Conservation (phyloP, 2,113 vertebrate species). For the Falco punctatus region DNA sequence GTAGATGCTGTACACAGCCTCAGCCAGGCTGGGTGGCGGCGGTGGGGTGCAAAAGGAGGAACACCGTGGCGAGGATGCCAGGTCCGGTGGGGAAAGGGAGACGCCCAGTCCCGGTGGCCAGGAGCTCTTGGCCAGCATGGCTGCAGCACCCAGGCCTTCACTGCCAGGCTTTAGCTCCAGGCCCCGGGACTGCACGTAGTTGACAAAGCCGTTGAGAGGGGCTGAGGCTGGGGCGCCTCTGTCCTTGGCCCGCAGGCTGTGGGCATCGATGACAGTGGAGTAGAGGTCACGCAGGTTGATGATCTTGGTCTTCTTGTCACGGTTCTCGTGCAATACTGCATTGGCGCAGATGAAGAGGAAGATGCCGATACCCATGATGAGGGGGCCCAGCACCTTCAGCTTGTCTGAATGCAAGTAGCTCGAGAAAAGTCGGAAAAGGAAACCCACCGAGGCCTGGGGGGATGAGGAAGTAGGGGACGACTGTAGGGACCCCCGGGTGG, state of each 20-base stretch:
- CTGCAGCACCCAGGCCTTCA: conserved; percentile 74
- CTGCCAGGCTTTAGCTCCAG: conserved; percentile 75
- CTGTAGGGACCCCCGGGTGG: neutral
- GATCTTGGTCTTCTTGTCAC: conserved; percentile 94
- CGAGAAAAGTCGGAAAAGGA: conserved; percentile 84
- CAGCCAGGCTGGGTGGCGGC: conserved; percentile 81
- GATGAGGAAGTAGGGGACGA: neutral
- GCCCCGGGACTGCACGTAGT: conserved; percentile 82
- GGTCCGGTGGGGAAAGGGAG: conserved; percentile 71
- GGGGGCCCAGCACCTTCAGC: conserved; percentile 92
- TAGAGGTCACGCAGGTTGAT: conserved; percentile 97
- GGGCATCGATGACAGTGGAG: conserved; percentile 96
- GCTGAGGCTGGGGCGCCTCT: conserved; percentile 31
- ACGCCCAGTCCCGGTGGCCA: conserved; percentile 81
- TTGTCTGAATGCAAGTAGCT: conserved; percentile 92
- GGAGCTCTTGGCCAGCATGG: conserved; percentile 80
- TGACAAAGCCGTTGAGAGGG: conserved; percentile 90
- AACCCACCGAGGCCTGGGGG: conserved; percentile 60
- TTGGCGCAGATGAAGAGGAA: conserved; percentile 98
- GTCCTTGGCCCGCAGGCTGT: conserved; percentile 89
- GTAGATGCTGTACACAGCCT: conserved; percentile 92
- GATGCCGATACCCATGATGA: conserved; percentile 96
- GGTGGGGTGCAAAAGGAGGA: conserved; percentile 68
- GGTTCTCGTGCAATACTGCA: conserved; percentile 92
- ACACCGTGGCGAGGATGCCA: conserved; percentile 54